Evolutionary conservation across 2,113 vertebrate genomes (phyloP).

Genomic region (Oryzias celebensis): DNA sequence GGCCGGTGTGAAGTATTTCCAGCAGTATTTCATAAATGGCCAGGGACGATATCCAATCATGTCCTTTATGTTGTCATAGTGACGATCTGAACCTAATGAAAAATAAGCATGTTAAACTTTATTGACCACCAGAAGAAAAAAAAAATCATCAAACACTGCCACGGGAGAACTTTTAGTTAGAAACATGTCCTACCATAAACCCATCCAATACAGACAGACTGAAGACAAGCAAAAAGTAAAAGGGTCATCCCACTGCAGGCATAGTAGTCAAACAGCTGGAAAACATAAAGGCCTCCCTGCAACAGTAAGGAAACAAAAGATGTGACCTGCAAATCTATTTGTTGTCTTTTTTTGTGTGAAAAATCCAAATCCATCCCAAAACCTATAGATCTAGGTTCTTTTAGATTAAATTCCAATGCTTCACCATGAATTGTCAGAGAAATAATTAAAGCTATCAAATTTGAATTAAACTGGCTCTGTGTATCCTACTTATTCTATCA

Average conservation of each 20-base stretch:
- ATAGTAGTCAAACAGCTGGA: constrained; percentile 94
- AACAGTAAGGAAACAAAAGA: constrained; percentile 11
- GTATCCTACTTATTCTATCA: too few species aligned
- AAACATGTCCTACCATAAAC: constrained; percentile 84
- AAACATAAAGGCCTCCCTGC: constrained; percentile 94
- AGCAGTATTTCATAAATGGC: constrained; percentile 90
- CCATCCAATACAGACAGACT: constrained; percentile 89
- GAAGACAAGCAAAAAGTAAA: constrained; percentile 85
- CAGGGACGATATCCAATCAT: constrained; percentile 93
- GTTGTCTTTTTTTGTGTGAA: too few species aligned
- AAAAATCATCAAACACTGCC: background rate
- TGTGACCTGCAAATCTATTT: background rate
- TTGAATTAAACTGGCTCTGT: too few species aligned
- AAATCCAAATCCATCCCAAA: too few species aligned
- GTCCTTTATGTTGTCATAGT: constrained; percentile 89
- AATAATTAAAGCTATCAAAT: too few species aligned
- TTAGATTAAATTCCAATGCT: too few species aligned
- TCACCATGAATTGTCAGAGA: too few species aligned
- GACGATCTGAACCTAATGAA: constrained; percentile 82
- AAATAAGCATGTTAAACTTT: constrained; percentile 7
- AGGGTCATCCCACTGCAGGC: constrained; percentile 89
- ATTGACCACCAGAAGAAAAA: background rate
- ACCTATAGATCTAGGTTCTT: too few species aligned
- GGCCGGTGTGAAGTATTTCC: constrained; percentile 86
- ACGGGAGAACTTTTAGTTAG: background rate